These are phyloP conservation scores for Drosophila biarmipes DNA, from an alignment of 1,140 invertebrate species.

Conservation along the genomic window DNA sequence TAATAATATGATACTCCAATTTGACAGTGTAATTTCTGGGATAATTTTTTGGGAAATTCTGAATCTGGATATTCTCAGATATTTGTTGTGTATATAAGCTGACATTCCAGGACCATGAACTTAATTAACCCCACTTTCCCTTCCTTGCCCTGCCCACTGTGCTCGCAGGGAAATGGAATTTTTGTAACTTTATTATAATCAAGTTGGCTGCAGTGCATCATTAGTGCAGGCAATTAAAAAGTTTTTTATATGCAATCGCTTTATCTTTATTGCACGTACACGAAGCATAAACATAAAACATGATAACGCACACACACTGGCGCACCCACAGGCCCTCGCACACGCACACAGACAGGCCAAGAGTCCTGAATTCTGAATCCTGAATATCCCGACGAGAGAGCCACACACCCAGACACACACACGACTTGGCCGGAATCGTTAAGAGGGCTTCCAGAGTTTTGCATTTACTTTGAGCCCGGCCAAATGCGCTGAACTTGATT, in stretches of 20 bases:
- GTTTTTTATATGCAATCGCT: slow-evolving; percentile 78
- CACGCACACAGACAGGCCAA: neutral
- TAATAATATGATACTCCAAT: too few relatives aligned
- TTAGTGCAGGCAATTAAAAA: slow-evolving; percentile 83
- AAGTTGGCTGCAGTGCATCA: slow-evolving; percentile 80
- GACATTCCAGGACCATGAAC: neutral
- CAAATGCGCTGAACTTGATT: slow-evolving; percentile 53
- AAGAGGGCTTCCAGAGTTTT: slow-evolving; percentile 47
- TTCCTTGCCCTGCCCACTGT: slow-evolving; percentile 21
- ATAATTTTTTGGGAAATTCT: too few relatives aligned
- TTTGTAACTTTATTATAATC: slow-evolving; percentile 74
- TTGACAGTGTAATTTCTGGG: too few relatives aligned
- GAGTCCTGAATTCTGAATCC: neutral
- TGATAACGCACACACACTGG: slow-evolving; percentile 53
- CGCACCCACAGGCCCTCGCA: neutral
- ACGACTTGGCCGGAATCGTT: slow-evolving; percentile 40
- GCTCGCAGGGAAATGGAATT: slow-evolving; percentile 39
- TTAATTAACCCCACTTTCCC: neutral
- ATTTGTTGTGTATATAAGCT: too few relatives aligned
- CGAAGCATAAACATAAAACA: slow-evolving; percentile 79
- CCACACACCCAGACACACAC: slow-evolving; percentile 35
- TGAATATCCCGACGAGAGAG: neutral
- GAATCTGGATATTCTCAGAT: too few relatives aligned
- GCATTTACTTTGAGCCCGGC: slow-evolving; percentile 44
- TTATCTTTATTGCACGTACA: slow-evolving; percentile 83